Percentiles rank a stretch among this genome's conserved stretches.
Conservation (phyloP, 2,888 invertebrate species). For the Drosophila infuscata region DNA sequence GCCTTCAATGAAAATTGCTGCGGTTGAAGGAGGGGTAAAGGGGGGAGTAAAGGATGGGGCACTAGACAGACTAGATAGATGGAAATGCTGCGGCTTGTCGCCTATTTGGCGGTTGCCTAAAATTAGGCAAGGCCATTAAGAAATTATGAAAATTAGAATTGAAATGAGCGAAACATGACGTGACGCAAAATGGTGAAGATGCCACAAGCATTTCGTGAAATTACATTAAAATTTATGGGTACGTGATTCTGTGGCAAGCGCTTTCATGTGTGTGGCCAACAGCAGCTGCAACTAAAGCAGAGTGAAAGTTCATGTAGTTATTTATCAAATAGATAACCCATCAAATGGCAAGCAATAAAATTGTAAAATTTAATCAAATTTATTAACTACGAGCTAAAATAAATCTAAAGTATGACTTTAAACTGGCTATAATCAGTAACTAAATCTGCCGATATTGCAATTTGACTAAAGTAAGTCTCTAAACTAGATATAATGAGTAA, state of each 20-base stretch:
- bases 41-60: not conserved
- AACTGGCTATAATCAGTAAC: not conserved
- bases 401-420: not conserved
- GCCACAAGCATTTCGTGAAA: constrained; percentile 30
- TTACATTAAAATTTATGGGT: constrained; percentile 19
- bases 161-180: constrained; percentile 53
- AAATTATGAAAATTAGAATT: constrained; percentile 66
- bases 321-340: constrained; percentile 8
- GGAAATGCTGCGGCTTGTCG: not conserved
- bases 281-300: not conserved
- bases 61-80: not conserved
- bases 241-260: constrained; percentile 4
- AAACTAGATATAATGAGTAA: not conserved
- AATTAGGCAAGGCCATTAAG: constrained; percentile 67
- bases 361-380: not conserved
- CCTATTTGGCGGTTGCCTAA: constrained; percentile 32
- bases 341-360: constrained; percentile 5
- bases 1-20: constrained; percentile 30
- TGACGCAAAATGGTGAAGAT: constrained; percentile 15
- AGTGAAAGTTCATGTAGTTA: constrained; percentile 10
- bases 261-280: constrained; percentile 6
- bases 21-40: not conserved
- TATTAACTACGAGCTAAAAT: not conserved
- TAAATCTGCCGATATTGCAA: not conserved
- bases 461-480: not conserved